These are phyloP conservation scores for Leptopilina myrica DNA, from an alignment of 2,888 invertebrate genomes.

Conservation along the genomic window DNA sequence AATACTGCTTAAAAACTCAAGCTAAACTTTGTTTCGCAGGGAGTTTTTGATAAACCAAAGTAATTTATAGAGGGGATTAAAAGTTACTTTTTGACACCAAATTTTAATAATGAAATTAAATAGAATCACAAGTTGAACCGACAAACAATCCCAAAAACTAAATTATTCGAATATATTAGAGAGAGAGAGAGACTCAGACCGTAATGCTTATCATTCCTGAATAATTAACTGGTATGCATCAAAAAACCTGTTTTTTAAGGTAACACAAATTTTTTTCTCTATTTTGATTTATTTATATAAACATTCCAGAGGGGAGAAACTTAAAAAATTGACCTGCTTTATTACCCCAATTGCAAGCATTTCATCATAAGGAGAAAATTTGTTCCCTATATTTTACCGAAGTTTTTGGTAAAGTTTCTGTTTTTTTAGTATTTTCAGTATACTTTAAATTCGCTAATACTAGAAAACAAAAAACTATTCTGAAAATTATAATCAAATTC, in stretches of 20 bases:
- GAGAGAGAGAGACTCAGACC: neutral
- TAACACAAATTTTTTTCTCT: neutral
- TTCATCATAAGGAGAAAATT: too few relatives aligned
- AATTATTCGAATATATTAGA: neutral
- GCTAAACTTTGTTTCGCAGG: neutral
- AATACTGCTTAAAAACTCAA: neutral
- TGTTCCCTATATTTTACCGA: too few relatives aligned
- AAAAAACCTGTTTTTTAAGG: constrained; percentile 12
- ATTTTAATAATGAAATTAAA: constrained; percentile 10
- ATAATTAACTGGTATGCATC: constrained; percentile 5
- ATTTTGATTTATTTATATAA: too few relatives aligned
- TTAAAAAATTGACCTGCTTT: too few relatives aligned
- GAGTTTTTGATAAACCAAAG: neutral
- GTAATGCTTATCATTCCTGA: neutral
- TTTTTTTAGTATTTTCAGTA: too few relatives aligned
- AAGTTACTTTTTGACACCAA: neutral
- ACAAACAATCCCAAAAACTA: neutral
- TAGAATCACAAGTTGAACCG: neutral
- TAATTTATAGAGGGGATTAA: constrained; percentile 7
- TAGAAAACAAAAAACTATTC: too few relatives aligned
- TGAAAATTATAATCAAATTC: too few relatives aligned
- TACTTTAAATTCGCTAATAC: too few relatives aligned
- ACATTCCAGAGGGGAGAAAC: too few relatives aligned
- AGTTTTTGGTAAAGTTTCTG: too few relatives aligned
- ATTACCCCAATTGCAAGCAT: too few relatives aligned